Conservation (phyloP, 1,140 invertebrate genomes). For the Aphaenogaster rudis region DNA sequence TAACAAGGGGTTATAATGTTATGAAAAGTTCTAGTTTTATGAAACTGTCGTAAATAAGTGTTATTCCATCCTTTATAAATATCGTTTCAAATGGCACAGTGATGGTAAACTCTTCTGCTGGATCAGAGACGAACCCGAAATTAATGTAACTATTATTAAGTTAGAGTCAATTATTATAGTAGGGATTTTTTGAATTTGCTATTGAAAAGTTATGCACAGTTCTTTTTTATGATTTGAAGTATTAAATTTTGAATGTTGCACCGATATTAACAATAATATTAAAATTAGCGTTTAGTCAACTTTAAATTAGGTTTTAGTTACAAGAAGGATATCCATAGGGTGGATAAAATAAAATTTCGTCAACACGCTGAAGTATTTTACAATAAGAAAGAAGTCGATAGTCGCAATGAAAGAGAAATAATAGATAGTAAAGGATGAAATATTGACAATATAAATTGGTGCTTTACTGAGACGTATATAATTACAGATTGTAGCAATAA, state of each 20-base stretch:
- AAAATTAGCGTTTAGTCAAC: background rate
- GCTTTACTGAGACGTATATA: background rate
- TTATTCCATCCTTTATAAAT: constrained; percentile 41
- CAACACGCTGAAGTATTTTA: background rate
- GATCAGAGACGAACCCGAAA: constrained; percentile 49
- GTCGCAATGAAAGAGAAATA: background rate
- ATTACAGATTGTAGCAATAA: constrained; percentile 52
- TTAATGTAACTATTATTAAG: constrained; percentile 4
- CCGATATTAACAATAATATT: background rate
- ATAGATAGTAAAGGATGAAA: constrained; percentile 29
- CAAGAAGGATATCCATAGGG: background rate
- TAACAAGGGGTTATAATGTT: constrained; percentile 93
- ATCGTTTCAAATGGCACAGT: constrained; percentile 3
- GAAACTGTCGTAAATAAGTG: constrained; percentile 7
- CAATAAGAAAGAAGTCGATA: background rate
- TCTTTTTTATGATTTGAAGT: constrained; percentile 16
- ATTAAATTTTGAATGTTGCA: constrained; percentile 23
- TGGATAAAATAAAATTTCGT: constrained; percentile 34
- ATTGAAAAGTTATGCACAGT: background rate
- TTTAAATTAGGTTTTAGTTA: constrained; percentile 15
- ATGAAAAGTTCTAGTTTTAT: constrained; percentile 37
- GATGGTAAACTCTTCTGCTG: constrained; percentile 53
- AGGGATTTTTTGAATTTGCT: background rate
- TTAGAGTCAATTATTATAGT: constrained; percentile 53
- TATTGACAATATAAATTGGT: constrained; percentile 18